Evolutionary conservation across 1,140 invertebrate species (phyloP), one percentile per base, ranked within the genome.

Genomic region (Leptinotarsa texana): DNA sequence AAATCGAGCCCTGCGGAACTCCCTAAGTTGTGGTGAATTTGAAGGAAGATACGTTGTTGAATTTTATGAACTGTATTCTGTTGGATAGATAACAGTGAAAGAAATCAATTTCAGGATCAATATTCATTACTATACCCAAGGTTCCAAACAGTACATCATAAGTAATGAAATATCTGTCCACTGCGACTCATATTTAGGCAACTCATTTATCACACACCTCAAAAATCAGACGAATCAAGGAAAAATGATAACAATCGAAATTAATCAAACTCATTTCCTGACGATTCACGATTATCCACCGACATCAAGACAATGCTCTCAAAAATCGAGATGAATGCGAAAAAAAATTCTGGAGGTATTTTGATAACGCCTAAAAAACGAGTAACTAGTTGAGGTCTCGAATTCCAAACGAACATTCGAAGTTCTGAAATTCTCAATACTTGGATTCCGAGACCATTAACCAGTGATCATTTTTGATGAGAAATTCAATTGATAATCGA

Each of bases 381-480:
- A 47, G 67, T 80, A 79, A 81, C 80, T 77, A 79, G 77, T 78
- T 80, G 77, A 77, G 81, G 81, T 82, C 81, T 82, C 81, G 81
- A 82, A 82, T 82, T 77, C 80, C 81, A 78, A 78, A 47, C 51
- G 61, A 65, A 69, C 61, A 62, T 72, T 71, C 74, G 48, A 74
- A 76, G 33, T 63, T 62, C 62, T 72, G n/a, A 65, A 76, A 76
- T 72, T 75, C 69, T 62, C 8, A 15, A 62, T 73, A 73, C 69
- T 78, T 78, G 80, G 78, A 78, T 81, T 81, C 75, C 80, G 80
- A 81, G 80, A 80, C 80, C 80, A 79, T 63, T 74, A 67, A 78
- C 77, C 77, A 80, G 80, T 81, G 73, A 79, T 80, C 57, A 57
- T 57, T 57, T 33, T 33, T n/a, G 51, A 17, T 13, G 51, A 57